phyloP scores from a whole-genome alignment of 2,888 invertebrate genomes.

The Phengaris alcon region DNA sequence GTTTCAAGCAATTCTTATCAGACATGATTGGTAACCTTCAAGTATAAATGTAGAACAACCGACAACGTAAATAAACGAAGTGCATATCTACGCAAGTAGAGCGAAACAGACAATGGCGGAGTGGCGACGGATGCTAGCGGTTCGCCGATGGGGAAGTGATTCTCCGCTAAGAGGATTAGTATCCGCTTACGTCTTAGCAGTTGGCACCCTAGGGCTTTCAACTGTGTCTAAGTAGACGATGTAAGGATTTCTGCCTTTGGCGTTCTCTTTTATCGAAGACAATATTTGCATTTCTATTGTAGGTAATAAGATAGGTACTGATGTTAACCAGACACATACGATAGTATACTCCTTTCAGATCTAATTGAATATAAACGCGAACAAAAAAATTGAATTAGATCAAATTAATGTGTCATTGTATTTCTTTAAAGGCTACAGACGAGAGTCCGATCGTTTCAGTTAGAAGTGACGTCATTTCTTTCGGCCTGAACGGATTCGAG shows the following conservation, averaged over 20 bases:
- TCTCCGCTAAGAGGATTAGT: conserved; percentile 41
- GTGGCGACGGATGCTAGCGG: conserved; percentile 27
- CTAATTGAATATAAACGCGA: no score
- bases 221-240: neutral
- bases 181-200: conserved; percentile 39
- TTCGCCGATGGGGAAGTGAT: conserved; percentile 39
- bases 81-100: neutral
- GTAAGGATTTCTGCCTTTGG: neutral
- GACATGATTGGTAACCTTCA: neutral
- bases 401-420: no score
- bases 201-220: conserved; percentile 13
- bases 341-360: no score
- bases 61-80: neutral
- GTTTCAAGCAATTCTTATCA: neutral
- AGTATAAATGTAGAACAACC: neutral
- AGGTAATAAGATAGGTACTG: no score
- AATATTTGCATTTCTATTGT: no score
- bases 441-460: no score
- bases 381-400: no score
- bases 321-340: no score
- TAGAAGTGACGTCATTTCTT: no score
- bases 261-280: no score
- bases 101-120: conserved; percentile 20
- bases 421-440: no score
- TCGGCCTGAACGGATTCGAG: no score